These are phyloP conservation scores for Cremastobaeus sp. DNA, from an alignment of 2,888 invertebrate genomes.

Conservation along the genomic window DNA sequence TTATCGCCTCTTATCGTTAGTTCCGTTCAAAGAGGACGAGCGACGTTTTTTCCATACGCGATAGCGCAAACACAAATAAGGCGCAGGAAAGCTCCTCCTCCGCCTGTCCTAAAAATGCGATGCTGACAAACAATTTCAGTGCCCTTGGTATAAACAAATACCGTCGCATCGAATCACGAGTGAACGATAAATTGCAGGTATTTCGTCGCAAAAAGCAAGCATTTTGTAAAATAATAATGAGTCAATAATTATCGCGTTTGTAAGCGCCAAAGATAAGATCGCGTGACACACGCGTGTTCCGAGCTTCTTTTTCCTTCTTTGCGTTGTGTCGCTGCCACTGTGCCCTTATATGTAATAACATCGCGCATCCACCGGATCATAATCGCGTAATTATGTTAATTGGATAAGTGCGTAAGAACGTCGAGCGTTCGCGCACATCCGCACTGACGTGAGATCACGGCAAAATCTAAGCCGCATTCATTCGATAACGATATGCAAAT, in stretches of 20 bases:
- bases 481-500: slow-evolving; percentile 60
- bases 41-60: slow-evolving; percentile 11
- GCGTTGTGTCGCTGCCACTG: slow-evolving; percentile 62
- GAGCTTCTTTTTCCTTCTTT: slow-evolving; percentile 52
- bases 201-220: too few species aligned
- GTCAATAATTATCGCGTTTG: slow-evolving; percentile 72
- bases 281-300: slow-evolving; percentile 65
- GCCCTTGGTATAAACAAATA: too few species aligned
- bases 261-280: slow-evolving; percentile 70
- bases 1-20: slow-evolving; percentile 2
- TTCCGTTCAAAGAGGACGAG: not conserved
- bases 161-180: too few species aligned
- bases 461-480: slow-evolving; percentile 53
- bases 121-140: too few species aligned
- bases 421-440: slow-evolving; percentile 53
- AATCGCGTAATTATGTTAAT: slow-evolving; percentile 77
- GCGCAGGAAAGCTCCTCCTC: too few species aligned
- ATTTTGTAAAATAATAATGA: slow-evolving; percentile 60
- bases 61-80: not conserved
- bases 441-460: slow-evolving; percentile 55
- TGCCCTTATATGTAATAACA: slow-evolving; percentile 59
- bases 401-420: slow-evolving; percentile 72
- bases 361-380: slow-evolving; percentile 65
- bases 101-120: too few species aligned
- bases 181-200: too few species aligned